Percentiles rank a stretch among this genome's conserved stretches.
Conservation (phyloP, 2,888 invertebrate species). For the Lydus trimaculatus region DNA sequence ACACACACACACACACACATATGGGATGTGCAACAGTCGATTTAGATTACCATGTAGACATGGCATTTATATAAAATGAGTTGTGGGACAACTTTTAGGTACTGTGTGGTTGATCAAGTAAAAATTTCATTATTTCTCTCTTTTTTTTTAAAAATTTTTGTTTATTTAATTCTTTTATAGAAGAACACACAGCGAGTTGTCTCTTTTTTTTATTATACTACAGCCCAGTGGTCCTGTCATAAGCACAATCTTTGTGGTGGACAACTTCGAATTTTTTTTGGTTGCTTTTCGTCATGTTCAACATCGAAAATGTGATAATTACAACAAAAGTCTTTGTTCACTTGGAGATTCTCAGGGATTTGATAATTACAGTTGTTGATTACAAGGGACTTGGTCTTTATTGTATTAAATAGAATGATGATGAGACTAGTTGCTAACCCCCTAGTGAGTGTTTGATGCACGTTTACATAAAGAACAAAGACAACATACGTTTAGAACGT, state of each 20-base stretch:
- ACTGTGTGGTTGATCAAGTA: background rate
- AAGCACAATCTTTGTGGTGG: too few species aligned
- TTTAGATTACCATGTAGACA: constrained; percentile 1
- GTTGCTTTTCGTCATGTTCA: background rate
- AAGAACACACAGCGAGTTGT: background rate
- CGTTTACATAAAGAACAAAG: background rate
- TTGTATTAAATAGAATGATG: background rate
- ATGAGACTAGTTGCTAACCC: constrained; percentile 1
- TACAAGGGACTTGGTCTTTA: background rate
- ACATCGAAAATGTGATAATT: background rate
- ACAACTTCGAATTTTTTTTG: background rate
- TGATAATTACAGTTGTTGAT: background rate
- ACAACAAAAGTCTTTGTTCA: background rate
- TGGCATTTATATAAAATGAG: background rate
- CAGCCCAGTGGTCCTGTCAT: background rate
- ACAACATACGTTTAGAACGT: background rate
- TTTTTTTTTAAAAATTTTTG: too few species aligned
- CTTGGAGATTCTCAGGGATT: background rate
- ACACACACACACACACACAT: too few species aligned
- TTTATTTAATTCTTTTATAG: background rate
- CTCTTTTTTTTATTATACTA: too few species aligned
- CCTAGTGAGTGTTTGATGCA: background rate
- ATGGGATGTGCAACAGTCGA: background rate
- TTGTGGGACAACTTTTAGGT: background rate
- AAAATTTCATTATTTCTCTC: background rate